Evolutionary conservation across 2,113 vertebrate species (phyloP).

Genomic region (Bos indicus): DNA sequence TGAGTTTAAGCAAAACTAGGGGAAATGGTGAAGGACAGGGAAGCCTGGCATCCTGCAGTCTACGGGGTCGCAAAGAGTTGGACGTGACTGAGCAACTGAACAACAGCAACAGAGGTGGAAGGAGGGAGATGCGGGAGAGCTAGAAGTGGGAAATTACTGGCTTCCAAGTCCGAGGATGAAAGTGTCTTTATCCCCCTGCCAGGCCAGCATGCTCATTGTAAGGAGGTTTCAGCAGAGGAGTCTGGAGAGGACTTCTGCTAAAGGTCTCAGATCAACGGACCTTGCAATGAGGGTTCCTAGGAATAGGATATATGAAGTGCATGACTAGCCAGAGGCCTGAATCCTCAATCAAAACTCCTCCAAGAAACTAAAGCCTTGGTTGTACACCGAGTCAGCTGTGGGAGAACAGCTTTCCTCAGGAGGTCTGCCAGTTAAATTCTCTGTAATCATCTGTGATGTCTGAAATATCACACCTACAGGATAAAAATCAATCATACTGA

Average conservation of each 20-base stretch:
- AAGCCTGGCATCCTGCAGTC: not conserved
- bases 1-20: not conserved
- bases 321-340: accelerated
- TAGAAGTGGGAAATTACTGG: not conserved
- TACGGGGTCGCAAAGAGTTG: accelerated
- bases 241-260: not conserved
- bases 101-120: not conserved
- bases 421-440: not conserved
- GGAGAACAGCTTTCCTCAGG: not conserved
- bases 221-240: not conserved
- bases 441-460: not conserved
- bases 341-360: no score
- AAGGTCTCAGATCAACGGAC: not conserved
- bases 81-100: not conserved
- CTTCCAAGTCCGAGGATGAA: not conserved
- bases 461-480: not conserved
- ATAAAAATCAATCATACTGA: not conserved
- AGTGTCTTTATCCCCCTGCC: not conserved
- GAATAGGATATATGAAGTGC: not conserved
- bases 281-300: no score
- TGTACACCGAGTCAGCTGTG: not conserved
- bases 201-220: accelerated
- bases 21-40: not conserved
- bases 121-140: accelerated
- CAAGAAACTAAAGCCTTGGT: accelerated